phyloP scores from a whole-genome alignment of 2,113 vertebrate genomes.

The Columba janthina region DNA sequence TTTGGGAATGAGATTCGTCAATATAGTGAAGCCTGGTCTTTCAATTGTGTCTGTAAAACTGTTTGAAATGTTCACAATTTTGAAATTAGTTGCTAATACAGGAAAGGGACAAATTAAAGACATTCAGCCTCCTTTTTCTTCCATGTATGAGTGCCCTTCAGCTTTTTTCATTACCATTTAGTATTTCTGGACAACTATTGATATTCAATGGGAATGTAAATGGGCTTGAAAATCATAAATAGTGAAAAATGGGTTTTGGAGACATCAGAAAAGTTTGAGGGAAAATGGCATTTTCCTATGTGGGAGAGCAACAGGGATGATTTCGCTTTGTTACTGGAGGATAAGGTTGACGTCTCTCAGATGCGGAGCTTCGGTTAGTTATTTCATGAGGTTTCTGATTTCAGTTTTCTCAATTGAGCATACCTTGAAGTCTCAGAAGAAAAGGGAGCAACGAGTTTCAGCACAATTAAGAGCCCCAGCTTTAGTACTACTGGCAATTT shows the following conservation, averaged over 20 bases:
- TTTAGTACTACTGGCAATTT: not conserved
- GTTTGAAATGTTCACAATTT: not conserved
- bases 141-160: constrained; percentile 24
- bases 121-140: constrained; percentile 22
- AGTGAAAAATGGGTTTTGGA: constrained; percentile 21
- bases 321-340: not conserved
- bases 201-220: constrained; percentile 53
- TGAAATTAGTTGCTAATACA: not conserved
- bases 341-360: not conserved
- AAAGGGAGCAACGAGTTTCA: not conserved
- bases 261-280: constrained; percentile 21
- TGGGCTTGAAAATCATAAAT: constrained; percentile 45
- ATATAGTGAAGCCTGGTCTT: not conserved
- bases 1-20: not conserved
- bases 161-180: constrained; percentile 52
- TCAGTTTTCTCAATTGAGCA: not conserved
- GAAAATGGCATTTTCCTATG: not conserved
- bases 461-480: not conserved
- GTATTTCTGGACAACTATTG: constrained; percentile 62
- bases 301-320: not conserved
- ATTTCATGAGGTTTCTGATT: not conserved
- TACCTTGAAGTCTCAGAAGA: not conserved
- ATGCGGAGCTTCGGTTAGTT: not conserved
- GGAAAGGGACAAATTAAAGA: constrained; percentile 35
- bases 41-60: not conserved